These are phyloP conservation scores for Cryptotis parvus DNA, from an alignment of 2,113 vertebrate species.

Conservation along the genomic window DNA sequence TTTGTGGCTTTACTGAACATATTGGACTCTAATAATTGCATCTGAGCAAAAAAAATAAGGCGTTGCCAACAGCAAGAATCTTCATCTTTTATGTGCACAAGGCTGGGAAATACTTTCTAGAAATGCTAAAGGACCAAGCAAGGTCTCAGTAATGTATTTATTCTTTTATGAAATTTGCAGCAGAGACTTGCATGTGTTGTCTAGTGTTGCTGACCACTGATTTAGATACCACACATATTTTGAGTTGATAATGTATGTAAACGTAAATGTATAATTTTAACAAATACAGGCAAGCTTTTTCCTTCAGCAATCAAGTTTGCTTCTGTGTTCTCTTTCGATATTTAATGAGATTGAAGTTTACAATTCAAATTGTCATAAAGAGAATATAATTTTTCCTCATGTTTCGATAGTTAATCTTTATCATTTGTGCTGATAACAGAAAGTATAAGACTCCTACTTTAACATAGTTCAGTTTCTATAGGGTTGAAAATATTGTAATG, in stretches of 20 bases:
- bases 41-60: slow-evolving; percentile 15
- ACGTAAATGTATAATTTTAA: neutral
- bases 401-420: neutral
- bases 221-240: slow-evolving; percentile 22
- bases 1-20: neutral
- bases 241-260: neutral
- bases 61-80: neutral
- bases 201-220: neutral
- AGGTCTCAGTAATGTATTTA: neutral
- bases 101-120: neutral
- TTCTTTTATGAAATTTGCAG: neutral
- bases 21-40: slow-evolving; percentile 18
- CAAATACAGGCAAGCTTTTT: slow-evolving; percentile 1
- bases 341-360: slow-evolving; percentile 20
- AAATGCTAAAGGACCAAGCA: neutral
- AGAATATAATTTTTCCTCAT: neutral
- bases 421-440: neutral
- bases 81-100: neutral
- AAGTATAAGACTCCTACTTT: neutral
- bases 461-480: neutral
- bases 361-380: neutral
- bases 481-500: neutral
- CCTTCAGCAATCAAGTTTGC: neutral
- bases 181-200: slow-evolving; percentile 17
- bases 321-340: neutral